Base-by-base conservation (phyloP, 2,797 vertebrate species). In the Xiphophorus birchmanni region DNA sequence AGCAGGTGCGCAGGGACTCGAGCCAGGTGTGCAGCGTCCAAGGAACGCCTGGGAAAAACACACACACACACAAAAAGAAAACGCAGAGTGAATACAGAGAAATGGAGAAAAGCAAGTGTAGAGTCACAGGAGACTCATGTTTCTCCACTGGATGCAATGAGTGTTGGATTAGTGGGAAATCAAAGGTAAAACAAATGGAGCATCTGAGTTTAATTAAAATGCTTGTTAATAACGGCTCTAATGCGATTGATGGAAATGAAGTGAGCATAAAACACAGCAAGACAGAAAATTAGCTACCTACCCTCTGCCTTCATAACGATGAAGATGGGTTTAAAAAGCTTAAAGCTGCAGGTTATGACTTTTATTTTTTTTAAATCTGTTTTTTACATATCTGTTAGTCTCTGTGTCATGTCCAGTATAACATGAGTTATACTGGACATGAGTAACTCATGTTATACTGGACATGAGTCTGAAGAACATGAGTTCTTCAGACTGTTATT, bases 21-120 rank as follows among this genome's bases (percentile, higher is more conserved):
- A 96, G 92, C 96, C 96, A 97, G 74, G 95, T 96, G 92, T 97
- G 96, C 88, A 97, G 95, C 26, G 95, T 96, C 96, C 96, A 97
- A 74, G 96, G 96, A 78, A 97, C 95, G 52, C 95, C 96, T 96
- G 94, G 88, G 89, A 86, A 87, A 42, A 78, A 29, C 23, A 58
- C 56, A 32, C 13, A 60, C 56, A 13, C 75, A 76, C 54, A 3
- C 3, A 17, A 77, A 86, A 0, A 65, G 17, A 15, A 58, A 26
- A 13, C 58, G 82, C 83, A 87, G 44, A 73, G 84, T 91, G 77
- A 92, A 88, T 89, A 92, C 17, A 80, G 26, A 11, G 44, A 8
- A 8, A 2, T 0, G 37, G 21, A 76, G 5, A 29, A 76, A 26
- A 71, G 18, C 12, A 17, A 48, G 1, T 42, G 82, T 3, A 1